These are phyloP conservation scores for Zaprionus africanus DNA, from an alignment of 1,140 invertebrate species.

Conservation along the genomic window DNA sequence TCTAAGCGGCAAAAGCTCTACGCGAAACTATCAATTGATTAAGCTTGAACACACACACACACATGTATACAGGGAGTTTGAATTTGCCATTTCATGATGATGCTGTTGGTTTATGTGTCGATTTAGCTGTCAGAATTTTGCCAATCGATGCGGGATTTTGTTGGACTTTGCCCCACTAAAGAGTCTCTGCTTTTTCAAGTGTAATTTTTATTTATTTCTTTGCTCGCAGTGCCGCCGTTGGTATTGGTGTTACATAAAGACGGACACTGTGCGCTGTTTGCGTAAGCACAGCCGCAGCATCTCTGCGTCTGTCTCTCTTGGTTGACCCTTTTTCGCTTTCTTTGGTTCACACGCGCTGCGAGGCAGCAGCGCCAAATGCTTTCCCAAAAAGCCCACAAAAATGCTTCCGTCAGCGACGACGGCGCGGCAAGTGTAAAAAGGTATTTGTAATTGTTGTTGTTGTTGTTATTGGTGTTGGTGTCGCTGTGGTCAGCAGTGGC, in stretches of 20 bases:
- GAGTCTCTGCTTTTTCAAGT: conserved; percentile 36
- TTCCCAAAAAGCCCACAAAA: conserved; percentile 74
- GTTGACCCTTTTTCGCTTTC: conserved; percentile 76
- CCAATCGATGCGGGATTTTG: conserved; percentile 15
- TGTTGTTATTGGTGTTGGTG: conserved; percentile 32
- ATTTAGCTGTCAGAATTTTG: conserved; percentile 53
- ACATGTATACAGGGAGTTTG: conserved; percentile 10
- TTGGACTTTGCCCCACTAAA: conserved; percentile 65
- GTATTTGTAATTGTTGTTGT: conserved; percentile 76
- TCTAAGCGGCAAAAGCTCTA: conserved; percentile 19
- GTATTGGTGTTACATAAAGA: conserved; percentile 67
- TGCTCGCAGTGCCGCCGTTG: not conserved
- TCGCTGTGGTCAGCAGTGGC: conserved; percentile 4
- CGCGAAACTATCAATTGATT: conserved; percentile 26
- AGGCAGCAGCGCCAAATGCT: conserved; percentile 63
- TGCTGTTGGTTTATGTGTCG: conserved; percentile 41
- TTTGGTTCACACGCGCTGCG: conserved; percentile 75
- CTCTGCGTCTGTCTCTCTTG: conserved; percentile 26
- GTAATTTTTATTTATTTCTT: conserved; percentile 17
- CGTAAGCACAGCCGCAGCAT: conserved; percentile 61
- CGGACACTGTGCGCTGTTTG: conserved; percentile 57
- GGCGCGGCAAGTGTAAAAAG: conserved; percentile 68
- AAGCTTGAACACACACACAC: conserved; percentile 21
- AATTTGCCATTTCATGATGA: conserved; percentile 69
- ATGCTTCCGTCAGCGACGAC: conserved; percentile 72